Evolutionary conservation across 2,113 vertebrate species (phyloP).

Genomic region (Ranitomeya imitator): DNA sequence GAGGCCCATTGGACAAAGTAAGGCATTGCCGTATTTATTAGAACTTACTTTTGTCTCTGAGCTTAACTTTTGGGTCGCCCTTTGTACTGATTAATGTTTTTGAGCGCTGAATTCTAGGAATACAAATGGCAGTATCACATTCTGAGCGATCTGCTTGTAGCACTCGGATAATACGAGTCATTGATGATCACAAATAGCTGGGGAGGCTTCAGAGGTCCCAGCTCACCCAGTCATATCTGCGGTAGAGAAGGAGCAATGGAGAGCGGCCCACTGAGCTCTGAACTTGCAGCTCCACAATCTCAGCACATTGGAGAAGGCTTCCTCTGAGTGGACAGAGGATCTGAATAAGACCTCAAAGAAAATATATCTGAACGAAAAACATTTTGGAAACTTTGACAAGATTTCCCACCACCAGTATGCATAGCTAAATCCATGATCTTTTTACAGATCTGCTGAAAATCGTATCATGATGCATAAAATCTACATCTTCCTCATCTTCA

Average conservation of each 20-base stretch:
- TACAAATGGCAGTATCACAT: too few species aligned
- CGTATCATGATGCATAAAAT: constrained; percentile 92
- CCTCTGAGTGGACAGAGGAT: too few species aligned
- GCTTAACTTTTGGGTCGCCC: not conserved
- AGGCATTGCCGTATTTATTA: constrained; percentile 42
- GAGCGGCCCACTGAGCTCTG: not conserved
- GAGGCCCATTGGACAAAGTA: constrained; percentile 96
- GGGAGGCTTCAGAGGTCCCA: too few species aligned
- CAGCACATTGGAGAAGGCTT: not conserved
- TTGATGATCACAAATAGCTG: too few species aligned
- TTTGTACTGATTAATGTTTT: not conserved
- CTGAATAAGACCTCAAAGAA: too few species aligned
- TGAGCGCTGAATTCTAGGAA: not conserved
- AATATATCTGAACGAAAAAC: too few species aligned
- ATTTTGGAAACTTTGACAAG: too few species aligned
- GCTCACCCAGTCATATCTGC: too few species aligned
- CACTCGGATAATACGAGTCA: too few species aligned
- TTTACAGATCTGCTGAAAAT: constrained; percentile 85
- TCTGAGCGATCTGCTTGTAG: too few species aligned
- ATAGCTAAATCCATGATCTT: not conserved
- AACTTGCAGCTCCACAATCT: not conserved
- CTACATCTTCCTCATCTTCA: constrained; percentile 95
- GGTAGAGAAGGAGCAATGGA: not conserved
- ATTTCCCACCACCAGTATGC: not conserved
- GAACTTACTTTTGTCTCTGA: not conserved